Percentiles rank a stretch among this genome's conserved stretches.
Conservation (phyloP, 35 echinoderm and acorn worm genomes). For the Eucidaris tribuloides region DNA sequence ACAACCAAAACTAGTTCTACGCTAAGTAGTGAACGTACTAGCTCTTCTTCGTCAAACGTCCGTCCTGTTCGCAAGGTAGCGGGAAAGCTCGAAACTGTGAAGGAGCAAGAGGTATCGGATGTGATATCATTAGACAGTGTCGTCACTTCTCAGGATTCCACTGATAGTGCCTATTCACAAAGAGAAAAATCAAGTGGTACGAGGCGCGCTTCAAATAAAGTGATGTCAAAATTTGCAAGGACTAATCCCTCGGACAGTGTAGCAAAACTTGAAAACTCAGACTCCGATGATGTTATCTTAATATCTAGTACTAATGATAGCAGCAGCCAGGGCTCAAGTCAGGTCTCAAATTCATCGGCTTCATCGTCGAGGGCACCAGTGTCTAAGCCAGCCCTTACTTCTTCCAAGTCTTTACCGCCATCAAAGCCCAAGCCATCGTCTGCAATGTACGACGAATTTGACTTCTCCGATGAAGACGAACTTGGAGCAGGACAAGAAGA, state of each 20-base stretch:
- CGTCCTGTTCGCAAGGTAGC: not conserved
- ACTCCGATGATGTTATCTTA: not conserved
- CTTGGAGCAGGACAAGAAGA: not conserved
- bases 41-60: not conserved
- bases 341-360: not conserved
- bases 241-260: conserved; percentile 11
- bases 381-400: not conserved
- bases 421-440: not conserved
- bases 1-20: not conserved
- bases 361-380: not conserved
- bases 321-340: not conserved
- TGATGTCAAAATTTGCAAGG: not conserved
- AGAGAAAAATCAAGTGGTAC: not conserved
- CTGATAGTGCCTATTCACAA: conserved; percentile 10
- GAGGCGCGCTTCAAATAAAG: not conserved
- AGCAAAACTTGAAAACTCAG: not conserved
- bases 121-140: not conserved
- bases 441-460: conserved; percentile 53
- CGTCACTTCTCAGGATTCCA: not conserved
- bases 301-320: conserved; percentile 1
- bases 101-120: not conserved
- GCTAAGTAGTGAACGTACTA: not conserved
- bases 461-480: conserved; percentile 40
- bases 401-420: not conserved
- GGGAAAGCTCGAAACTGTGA: conserved; percentile 8